Conservation (phyloP, 2,888 invertebrate genomes). For the Vesta saturnalis region DNA sequence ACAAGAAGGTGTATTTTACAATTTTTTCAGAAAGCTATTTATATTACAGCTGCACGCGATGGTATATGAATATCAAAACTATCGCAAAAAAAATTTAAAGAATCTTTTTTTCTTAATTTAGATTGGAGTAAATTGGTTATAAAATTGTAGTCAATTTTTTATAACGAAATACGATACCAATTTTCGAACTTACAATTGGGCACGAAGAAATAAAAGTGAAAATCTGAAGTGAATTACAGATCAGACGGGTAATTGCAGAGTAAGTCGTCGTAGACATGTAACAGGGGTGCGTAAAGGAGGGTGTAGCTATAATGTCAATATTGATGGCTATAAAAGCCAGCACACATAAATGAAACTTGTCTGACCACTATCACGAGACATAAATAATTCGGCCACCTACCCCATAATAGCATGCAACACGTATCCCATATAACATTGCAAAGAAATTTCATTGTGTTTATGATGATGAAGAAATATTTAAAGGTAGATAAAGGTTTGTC, state of each 20-base stretch:
- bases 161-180: no score
- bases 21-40: no score
- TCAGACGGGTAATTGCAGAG: background rate
- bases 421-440: slow-evolving; percentile 14
- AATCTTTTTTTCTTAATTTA: no score
- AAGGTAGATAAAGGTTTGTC: slow-evolving; percentile 1
- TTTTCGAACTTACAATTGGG: no score
- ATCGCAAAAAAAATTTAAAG: no score
- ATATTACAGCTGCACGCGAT: no score
- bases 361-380: slow-evolving; percentile 35
- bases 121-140: no score
- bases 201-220: no score
- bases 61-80: no score
- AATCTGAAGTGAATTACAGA: slow-evolving; percentile 2
- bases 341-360: slow-evolving; percentile 41
- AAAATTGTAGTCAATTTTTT: no score
- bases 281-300: slow-evolving; percentile 23
- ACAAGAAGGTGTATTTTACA: no score
- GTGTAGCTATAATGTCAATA: slow-evolving; percentile 24
- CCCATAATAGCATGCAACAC: slow-evolving; percentile 38
- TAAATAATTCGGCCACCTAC: slow-evolving; percentile 38
- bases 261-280: slow-evolving; percentile 4
- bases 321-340: slow-evolving; percentile 29
- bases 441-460: background rate
- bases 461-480: background rate